These are phyloP conservation scores for Melopsittacus undulatus DNA, from an alignment of 2,797 vertebrate genomes.

Conservation along the genomic window DNA sequence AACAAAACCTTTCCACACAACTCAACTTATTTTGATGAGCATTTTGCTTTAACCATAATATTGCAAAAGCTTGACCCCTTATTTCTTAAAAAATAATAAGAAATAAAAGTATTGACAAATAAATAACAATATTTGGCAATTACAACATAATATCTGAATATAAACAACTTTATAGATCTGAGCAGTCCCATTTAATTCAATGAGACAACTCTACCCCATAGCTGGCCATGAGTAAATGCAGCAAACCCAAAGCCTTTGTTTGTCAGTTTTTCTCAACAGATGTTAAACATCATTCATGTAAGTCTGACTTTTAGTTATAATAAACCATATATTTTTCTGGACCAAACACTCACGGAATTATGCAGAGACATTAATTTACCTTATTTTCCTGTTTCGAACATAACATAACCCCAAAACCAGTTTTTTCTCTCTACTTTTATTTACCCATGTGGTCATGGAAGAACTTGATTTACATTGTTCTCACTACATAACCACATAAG, in stretches of 20 bases:
- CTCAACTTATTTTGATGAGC: not conserved
- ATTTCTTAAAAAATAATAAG: not conserved
- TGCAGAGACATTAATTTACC: not conserved
- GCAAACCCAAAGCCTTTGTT: not conserved
- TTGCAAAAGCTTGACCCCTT: not conserved
- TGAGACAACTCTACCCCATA: not conserved
- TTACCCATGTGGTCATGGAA: not conserved
- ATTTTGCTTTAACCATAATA: conserved; percentile 3
- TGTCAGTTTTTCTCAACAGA: conserved; percentile 16
- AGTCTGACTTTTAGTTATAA: conserved; percentile 21
- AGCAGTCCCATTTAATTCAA: not conserved
- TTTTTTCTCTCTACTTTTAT: not conserved
- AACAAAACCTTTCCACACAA: not conserved
- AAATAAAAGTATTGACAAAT: not conserved
- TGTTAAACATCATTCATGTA: not conserved
- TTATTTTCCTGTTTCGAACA: not conserved
- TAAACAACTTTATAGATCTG: not conserved
- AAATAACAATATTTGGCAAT: not conserved
- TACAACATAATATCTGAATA: not conserved
- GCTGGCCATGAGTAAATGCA: not conserved
- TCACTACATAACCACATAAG: not conserved
- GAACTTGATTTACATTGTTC: not conserved
- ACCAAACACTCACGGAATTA: conserved; percentile 12
- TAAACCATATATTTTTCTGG: conserved; percentile 19
- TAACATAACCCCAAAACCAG: not conserved